phyloP scores from a whole-genome alignment of 2,888 invertebrate species.

The Pristionchus japonicus region DNA sequence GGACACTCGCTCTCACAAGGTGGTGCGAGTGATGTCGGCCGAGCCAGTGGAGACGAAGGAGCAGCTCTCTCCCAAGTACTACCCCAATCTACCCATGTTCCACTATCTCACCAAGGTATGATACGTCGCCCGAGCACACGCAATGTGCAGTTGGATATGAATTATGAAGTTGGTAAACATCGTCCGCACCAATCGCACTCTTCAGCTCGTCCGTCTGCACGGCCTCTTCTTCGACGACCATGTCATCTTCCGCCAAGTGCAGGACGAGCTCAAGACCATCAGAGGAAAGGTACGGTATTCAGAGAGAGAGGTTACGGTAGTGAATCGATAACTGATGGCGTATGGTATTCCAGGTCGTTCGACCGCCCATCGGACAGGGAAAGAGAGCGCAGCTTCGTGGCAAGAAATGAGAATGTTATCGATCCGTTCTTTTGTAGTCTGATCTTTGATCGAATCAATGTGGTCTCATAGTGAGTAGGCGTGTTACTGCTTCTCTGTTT shows the following conservation, averaged over 20 bases:
- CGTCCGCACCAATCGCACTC: background rate
- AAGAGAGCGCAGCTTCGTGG: slow-evolving; percentile 68
- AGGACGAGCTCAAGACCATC: slow-evolving; percentile 69
- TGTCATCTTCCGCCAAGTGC: slow-evolving; percentile 70
- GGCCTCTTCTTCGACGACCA: slow-evolving; percentile 74
- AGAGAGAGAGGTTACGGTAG: background rate
- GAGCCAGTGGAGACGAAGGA: slow-evolving; percentile 70
- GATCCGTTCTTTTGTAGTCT: slow-evolving; percentile 26
- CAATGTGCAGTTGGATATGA: background rate
- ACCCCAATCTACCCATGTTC: slow-evolving; percentile 74
- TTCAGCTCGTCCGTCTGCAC: slow-evolving; percentile 64
- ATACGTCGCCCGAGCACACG: slow-evolving; percentile 23
- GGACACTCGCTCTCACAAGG: slow-evolving; percentile 56
- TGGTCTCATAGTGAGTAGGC: slow-evolving; percentile 35
- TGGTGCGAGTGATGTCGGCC: slow-evolving; percentile 70
- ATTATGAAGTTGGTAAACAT: background rate
- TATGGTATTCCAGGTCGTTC: slow-evolving; percentile 52
- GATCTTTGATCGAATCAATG: slow-evolving; percentile 18
- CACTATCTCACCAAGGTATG: slow-evolving; percentile 74
- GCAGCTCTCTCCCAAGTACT: slow-evolving; percentile 68
- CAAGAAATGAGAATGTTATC: slow-evolving; percentile 49
- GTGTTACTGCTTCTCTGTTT: slow-evolving; percentile 1
- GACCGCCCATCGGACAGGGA: slow-evolving; percentile 72
- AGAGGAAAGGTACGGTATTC: slow-evolving; percentile 63
- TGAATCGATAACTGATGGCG: background rate